Evolutionary conservation across 1,140 invertebrate species (phyloP), one percentile per base, ranked within the genome.

Genomic region (Drosophila pachea): DNA sequence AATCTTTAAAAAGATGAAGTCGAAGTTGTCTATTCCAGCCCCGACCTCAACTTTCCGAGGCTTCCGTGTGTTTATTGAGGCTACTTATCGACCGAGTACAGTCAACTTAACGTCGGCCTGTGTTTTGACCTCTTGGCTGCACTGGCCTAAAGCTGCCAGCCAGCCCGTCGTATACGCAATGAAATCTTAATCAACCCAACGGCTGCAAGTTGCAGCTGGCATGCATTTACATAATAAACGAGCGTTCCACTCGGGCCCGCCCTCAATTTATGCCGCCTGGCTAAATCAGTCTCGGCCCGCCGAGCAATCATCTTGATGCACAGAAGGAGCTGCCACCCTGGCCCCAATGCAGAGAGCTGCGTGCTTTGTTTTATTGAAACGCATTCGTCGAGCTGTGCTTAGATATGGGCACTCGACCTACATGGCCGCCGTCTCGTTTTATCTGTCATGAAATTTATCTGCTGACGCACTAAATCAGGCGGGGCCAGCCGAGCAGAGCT

Each of bases 1-100:
- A 83, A 83, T 83, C 79, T 83, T 86, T 63, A 76, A 83, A 83
- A 84, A 84, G 76, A 83, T 83, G 78, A 83, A 83, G 76, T 79
- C 75, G 78, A 72, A 67, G 70, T 62, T 59, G 42, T 45, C 9
- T 32, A 32, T 12, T 29, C 43, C 43, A 42, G 12, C 36, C 32
- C 29, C 6, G n/a, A 22, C 56, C 16, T 31, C 53, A 33, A 16
- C 43, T 29, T 40, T 7, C 65, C 70, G 63, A 83, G 79, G 78
- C 76, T 76, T 84, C 79, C 78, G 78, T 84, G 78, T 84, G 81
- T 84, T 84, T 83, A 83, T 83, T 83, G 81, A 73, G 79, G 79
- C 79, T 84, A 83, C 79, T 83, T 83, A 83, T 84, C 79, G 81
- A 79, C 68, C 68, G 68, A 65, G 68, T 60, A 63, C 76, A 83